phyloP scores from a whole-genome alignment of 1,140 invertebrate genomes.

The Bacillus rossius region DNA sequence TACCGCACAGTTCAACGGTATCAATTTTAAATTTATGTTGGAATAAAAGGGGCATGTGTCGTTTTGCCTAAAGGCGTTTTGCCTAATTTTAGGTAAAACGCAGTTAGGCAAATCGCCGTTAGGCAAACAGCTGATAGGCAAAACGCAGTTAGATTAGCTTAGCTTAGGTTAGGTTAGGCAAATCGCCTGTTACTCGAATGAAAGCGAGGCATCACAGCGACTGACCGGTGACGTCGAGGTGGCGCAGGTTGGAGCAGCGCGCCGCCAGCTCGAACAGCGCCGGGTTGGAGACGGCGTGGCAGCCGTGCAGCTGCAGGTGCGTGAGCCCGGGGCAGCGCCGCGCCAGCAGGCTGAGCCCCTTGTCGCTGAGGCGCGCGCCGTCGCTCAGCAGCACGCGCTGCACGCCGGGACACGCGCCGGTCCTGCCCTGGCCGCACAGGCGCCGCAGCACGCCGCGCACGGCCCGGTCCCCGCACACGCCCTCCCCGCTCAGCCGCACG shows the following conservation, averaged over 20 bases:
- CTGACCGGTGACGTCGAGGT: constrained; percentile 68
- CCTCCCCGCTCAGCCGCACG: constrained; percentile 57
- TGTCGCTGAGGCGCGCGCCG: constrained; percentile 68
- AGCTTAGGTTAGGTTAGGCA: too few relatives aligned
- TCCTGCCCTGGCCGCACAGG: constrained; percentile 50
- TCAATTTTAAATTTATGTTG: too few relatives aligned
- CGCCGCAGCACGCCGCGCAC: constrained; percentile 56
- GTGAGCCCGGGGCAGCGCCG: constrained; percentile 65
- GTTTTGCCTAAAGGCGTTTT: too few relatives aligned
- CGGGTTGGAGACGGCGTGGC: constrained; percentile 59
- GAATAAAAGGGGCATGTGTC: too few relatives aligned
- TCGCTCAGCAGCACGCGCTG: constrained; percentile 63
- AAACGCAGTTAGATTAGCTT: too few relatives aligned
- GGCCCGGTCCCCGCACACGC: constrained; percentile 60
- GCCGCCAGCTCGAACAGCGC: constrained; percentile 58
- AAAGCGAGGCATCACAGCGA: too few relatives aligned
- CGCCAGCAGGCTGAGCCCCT: constrained; percentile 60
- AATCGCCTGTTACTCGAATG: too few relatives aligned
- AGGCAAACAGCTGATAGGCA: too few relatives aligned
- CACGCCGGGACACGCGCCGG: constrained; percentile 51
- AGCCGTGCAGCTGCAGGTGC: constrained; percentile 64
- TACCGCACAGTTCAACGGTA: too few relatives aligned
- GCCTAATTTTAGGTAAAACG: too few relatives aligned
- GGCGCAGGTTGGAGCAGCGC: constrained; percentile 61
- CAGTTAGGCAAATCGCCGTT: too few relatives aligned